Base-by-base conservation (phyloP, 2,888 invertebrate genomes). In the Ptychoptera albimana region DNA sequence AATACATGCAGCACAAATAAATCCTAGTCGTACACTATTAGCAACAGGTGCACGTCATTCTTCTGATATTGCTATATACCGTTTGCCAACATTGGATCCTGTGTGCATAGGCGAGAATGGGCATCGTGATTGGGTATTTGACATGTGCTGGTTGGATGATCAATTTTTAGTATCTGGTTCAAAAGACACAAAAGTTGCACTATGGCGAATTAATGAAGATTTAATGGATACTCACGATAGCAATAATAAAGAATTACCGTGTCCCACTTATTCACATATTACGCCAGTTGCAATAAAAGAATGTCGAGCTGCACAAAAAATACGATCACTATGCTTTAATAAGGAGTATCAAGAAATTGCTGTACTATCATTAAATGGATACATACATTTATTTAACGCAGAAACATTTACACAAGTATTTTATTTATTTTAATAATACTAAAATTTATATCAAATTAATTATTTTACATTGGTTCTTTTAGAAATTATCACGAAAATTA, bases 111-210 rank as follows among this genome's bases (percentile, higher is more conserved):
- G 93, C 0, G 92, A 93, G 69, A 68, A 69, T 54, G 88, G 86
- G 2, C 94, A 96, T 60, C 77, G 80, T 55, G 94, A 96, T 64
- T 89, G 92, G 83, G 84, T 89, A 50, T n/a, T 34, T n/a, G 94
- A 94, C 59, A 80, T 92, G 77, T 86, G 86, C 51, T 96, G 94
- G 94, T 66, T 96, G 49, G 94, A 96, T 64, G 94, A 96, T 65
- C 84, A 93, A 65, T 92, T 88, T 69, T 68, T 94, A 45, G 91
- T 94, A 46, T 88, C 92, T 7, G 93, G 93, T 10, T 91, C 92
- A 0, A 77, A 92, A 44, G 94, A 94, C 65, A 87, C 88, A 4
- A 82, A 81, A 60, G 74, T 94, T 69, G 87, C 88, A 15, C 67
- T 94, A 47, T 96, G 94, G 94, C 74, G 81, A 48, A 80, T 92